Base-by-base conservation (phyloP, 53 echinoderm and acorn worm genomes). In the Stichopus horrens region DNA sequence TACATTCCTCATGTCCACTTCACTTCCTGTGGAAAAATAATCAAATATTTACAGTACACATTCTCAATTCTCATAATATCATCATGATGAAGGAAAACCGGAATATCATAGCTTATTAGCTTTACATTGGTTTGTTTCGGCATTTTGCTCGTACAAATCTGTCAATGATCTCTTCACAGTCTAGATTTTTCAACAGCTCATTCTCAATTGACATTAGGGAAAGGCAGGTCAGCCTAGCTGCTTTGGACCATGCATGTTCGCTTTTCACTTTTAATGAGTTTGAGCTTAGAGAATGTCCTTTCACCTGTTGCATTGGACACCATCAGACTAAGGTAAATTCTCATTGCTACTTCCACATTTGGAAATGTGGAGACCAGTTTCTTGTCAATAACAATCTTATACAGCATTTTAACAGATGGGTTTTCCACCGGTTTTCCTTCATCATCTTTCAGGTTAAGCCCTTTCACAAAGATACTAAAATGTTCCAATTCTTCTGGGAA, bases 111-210 rank as follows among this genome's bases (percentile, higher is more conserved):
- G 77, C 77, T 10, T 14, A 76, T 76, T 78, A 79, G 79, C 79
- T 79, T 79, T 53, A 79, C 79, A 79, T 79, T 79, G 79, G 79
- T 79, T 79, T 79, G 14, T 76, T 18, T 79, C 79, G 79, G 79
- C 79, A 79, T 79, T 79, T 79, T 79, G 79, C 79, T 79, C 55
- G 79, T 79, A 79, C 79, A 79, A 79, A 79, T 79, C 79, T 79
- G n/a, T 79, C 79, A 79, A 79, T 79, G 79, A 79, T 79, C 79
- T 79, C 79, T 79, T 79, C 79, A 79, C 79, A 79, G 79, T 79
- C 57, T 79, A 79, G 2, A 79, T 79, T 79, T 79, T 79, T 79
- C 79, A 79, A 54, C 79, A 79, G 79, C 79, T 79, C 79, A 79
- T 79, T 79, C 79, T 79, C 79, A 79, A 79, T 79, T 79, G 79